Conservation (phyloP, 2,888 invertebrate species). For the Spisula subtruncata region DNA sequence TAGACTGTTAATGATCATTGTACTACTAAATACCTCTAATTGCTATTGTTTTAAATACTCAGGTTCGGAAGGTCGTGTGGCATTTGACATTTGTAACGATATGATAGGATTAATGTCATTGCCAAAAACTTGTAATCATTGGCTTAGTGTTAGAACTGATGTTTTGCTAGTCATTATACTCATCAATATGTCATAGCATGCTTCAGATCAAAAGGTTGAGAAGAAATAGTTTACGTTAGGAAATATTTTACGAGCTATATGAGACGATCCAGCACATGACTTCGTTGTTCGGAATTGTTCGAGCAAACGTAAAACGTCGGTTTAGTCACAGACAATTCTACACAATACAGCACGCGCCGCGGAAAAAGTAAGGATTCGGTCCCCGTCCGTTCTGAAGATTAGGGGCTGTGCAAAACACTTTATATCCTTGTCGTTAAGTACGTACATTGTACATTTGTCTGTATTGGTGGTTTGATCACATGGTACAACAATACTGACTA, state of each 20-base stretch:
- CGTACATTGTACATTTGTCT: background rate
- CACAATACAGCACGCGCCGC: background rate
- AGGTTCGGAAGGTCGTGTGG: background rate
- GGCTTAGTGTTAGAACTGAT: background rate
- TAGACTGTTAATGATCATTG: constrained; percentile 22
- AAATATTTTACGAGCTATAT: background rate
- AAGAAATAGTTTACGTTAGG: background rate
- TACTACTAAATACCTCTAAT: constrained; percentile 40
- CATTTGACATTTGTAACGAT: constrained; percentile 40
- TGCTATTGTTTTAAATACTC: constrained; percentile 32
- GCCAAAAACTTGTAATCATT: constrained; percentile 2
- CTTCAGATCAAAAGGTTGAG: constrained; percentile 13
- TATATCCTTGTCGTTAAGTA: background rate
- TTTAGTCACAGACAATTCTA: background rate
- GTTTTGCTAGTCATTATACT: background rate
- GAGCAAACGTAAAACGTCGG: background rate
- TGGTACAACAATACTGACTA: background rate
- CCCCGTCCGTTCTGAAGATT: background rate
- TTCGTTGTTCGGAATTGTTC: constrained; percentile 7
- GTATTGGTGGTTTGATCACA: background rate
- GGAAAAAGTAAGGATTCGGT: background rate
- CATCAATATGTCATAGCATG: constrained; percentile 21
- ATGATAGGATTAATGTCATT: constrained; percentile 7
- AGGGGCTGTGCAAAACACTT: background rate
- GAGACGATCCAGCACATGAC: background rate